Evolutionary conservation across 2,888 invertebrate species (phyloP).

Genomic region (Boloria selene): DNA sequence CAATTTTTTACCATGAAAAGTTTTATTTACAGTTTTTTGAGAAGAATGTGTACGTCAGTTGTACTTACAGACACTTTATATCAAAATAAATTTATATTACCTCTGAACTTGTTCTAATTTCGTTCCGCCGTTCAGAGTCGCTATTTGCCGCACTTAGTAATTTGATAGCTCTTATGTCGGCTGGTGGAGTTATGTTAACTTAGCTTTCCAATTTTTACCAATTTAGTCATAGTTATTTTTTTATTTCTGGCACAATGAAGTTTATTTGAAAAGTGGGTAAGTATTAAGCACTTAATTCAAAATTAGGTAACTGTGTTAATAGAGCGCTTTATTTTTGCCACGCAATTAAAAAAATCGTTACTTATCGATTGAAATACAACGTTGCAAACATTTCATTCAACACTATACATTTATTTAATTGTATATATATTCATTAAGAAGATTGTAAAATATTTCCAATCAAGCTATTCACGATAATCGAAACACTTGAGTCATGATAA

Average conservation of each 20-base stretch:
- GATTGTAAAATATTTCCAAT: too few species aligned
- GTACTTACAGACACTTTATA: neutral
- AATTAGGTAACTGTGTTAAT: too few species aligned
- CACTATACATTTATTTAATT: too few species aligned
- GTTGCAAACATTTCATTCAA: too few species aligned
- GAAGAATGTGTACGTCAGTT: neutral
- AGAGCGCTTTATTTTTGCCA: too few species aligned
- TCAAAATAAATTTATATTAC: conserved; percentile 22
- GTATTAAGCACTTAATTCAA: neutral
- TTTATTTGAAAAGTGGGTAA: neutral
- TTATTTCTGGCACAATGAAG: neutral
- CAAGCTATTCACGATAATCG: too few species aligned
- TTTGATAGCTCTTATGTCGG: conserved; percentile 31
- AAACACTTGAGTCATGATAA: too few species aligned
- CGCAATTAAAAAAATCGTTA: too few species aligned
- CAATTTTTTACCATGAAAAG: too few species aligned
- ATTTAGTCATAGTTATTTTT: conserved; percentile 5
- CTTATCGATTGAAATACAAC: too few species aligned
- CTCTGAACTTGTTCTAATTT: conserved; percentile 24
- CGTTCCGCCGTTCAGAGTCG: conserved; percentile 10
- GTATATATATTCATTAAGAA: too few species aligned
- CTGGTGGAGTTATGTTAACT: conserved; percentile 17
- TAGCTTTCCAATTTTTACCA: conserved; percentile 27
- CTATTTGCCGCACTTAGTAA: conserved; percentile 31
- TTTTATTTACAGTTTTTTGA: too few species aligned